Conservation (phyloP, 2,888 invertebrate genomes). For the Pelosia muscerda region DNA sequence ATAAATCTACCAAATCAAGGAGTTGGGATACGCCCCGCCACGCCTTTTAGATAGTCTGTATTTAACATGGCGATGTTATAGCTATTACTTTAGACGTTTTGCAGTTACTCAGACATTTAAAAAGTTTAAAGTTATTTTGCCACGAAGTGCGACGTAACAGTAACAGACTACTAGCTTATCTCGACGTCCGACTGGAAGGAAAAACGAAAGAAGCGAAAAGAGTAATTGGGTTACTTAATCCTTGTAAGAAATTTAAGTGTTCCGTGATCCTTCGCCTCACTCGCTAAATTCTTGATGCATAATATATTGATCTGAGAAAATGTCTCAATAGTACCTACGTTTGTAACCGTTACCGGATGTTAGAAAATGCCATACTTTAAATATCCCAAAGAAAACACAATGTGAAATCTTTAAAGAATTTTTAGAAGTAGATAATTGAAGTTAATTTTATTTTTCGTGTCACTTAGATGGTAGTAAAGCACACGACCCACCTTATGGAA, state of each 20-base stretch:
- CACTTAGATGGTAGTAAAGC: no score
- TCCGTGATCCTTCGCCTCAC: slow-evolving; percentile 15
- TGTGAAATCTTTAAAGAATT: background rate
- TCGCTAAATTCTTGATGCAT: slow-evolving; percentile 22
- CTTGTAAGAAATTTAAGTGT: slow-evolving; percentile 19
- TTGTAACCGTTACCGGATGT: background rate
- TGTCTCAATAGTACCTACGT: slow-evolving; percentile 12
- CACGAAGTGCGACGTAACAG: slow-evolving; percentile 39
- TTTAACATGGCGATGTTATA: slow-evolving; percentile 45
- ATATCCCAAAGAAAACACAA: background rate
- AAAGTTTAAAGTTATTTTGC: slow-evolving; percentile 52
- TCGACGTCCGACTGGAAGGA: slow-evolving; percentile 20
- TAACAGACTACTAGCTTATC: slow-evolving; percentile 47
- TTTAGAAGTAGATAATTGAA: background rate
- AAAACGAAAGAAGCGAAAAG: slow-evolving; percentile 28
- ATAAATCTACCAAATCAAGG: slow-evolving; percentile 62
- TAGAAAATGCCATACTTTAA: background rate
- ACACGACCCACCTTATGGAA: no score
- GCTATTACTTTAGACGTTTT: slow-evolving; percentile 37
- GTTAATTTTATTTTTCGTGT: no score
- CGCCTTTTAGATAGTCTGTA: slow-evolving; percentile 47
- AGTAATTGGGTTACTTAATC: slow-evolving; percentile 23
- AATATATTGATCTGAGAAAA: slow-evolving; percentile 21
- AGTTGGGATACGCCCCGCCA: slow-evolving; percentile 49
- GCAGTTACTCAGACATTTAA: slow-evolving; percentile 49